Evolutionary conservation across 2,797 vertebrate genomes (phyloP).

Genomic region (Rhinoraja longicauda): DNA sequence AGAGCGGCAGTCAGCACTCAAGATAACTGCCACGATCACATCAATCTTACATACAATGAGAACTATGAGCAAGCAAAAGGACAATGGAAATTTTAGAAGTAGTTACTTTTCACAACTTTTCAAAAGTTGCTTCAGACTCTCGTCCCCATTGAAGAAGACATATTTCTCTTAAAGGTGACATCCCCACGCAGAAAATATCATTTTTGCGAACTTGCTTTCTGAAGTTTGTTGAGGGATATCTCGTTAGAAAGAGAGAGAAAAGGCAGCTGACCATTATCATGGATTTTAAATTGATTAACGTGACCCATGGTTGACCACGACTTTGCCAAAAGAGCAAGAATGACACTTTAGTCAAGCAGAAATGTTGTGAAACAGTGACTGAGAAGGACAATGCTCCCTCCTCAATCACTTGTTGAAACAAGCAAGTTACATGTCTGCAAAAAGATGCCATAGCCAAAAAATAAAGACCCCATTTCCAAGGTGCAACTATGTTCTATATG

Average conservation of each 20-base stretch:
- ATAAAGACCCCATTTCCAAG: background rate
- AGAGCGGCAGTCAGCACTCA: background rate
- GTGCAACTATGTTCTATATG: background rate
- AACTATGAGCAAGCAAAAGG: background rate
- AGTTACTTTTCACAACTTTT: background rate
- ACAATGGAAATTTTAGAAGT: background rate
- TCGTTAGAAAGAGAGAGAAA: background rate
- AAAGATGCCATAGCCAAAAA: background rate
- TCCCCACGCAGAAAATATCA: background rate
- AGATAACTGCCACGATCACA: background rate
- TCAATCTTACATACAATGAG: background rate
- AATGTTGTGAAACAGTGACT: background rate
- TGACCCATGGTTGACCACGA: background rate
- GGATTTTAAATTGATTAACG: constrained; percentile 21
- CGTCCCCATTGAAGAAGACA: background rate
- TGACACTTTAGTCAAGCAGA: background rate
- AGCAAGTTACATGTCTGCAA: background rate
- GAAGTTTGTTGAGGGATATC: background rate
- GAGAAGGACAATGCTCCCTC: background rate
- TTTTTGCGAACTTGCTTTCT: background rate
- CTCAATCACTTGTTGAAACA: background rate
- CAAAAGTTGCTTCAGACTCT: background rate
- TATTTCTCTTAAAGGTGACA: background rate
- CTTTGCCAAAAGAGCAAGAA: background rate
- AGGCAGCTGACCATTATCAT: background rate